Conservation (phyloP, 2,113 vertebrate genomes). For the Genyomyrus donnyi region DNA sequence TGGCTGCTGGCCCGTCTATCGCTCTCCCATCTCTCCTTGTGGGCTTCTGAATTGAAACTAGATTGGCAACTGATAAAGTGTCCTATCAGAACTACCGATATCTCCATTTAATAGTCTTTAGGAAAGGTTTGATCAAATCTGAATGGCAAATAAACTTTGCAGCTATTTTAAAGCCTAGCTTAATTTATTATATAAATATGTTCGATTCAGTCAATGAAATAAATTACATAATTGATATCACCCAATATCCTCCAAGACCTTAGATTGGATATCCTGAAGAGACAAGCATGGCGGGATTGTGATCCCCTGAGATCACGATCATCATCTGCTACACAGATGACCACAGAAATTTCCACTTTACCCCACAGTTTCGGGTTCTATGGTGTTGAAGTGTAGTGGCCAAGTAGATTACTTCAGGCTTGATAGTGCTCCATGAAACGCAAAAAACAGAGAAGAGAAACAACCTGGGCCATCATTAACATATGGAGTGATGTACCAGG, state of each 20-base stretch:
- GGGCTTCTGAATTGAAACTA: conserved; percentile 41
- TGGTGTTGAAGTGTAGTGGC: not conserved
- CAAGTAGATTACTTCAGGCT: not conserved
- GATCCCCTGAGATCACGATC: not conserved
- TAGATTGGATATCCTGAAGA: not conserved
- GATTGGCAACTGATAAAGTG: conserved; percentile 42
- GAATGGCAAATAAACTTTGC: conserved; percentile 24
- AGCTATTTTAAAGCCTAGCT: conserved; percentile 17
- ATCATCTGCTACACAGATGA: not conserved
- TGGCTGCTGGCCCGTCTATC: conserved; percentile 44
- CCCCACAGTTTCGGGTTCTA: not conserved
- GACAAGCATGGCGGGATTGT: not conserved
- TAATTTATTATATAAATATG: not conserved
- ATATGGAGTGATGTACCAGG: not conserved
- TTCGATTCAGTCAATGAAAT: not conserved
- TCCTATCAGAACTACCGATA: conserved; percentile 15
- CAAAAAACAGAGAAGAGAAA: not conserved
- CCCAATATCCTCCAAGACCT: not conserved
- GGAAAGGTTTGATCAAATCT: conserved; percentile 21
- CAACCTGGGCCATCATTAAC: not conserved
- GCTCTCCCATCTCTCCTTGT: conserved; percentile 33
- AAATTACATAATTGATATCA: not conserved
- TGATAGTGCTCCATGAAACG: not conserved
- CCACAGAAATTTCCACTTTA: not conserved
- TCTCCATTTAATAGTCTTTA: conserved; percentile 18